These are phyloP conservation scores for Conger conger DNA, from an alignment of 2,113 vertebrate species.

Conservation along the genomic window DNA sequence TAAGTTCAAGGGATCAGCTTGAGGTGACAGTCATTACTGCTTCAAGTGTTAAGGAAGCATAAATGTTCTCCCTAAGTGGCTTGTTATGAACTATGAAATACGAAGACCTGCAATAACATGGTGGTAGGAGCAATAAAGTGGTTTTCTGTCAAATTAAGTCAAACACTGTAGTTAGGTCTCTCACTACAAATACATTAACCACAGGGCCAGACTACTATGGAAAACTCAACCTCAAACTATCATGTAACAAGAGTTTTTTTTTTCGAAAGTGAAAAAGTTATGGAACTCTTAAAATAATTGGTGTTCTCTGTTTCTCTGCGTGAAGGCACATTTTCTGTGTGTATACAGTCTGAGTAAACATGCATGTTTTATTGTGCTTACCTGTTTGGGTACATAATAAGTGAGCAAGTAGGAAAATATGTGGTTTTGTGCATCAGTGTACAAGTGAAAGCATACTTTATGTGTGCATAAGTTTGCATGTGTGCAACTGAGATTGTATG, in stretches of 20 bases:
- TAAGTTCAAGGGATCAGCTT: neutral
- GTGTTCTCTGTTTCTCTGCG: neutral
- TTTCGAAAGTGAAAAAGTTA: neutral
- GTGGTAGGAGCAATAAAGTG: neutral
- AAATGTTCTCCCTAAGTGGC: neutral
- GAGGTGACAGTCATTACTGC: neutral
- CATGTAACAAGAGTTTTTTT: neutral
- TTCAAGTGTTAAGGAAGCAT: neutral
- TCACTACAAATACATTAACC: neutral
- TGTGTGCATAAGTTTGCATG: neutral
- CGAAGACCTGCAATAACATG: neutral
- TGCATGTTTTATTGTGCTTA: neutral
- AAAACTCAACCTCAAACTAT: neutral
- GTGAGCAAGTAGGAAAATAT: no score
- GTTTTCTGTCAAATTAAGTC: neutral
- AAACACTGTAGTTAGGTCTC: neutral
- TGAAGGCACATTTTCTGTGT: neutral
- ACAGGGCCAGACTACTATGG: neutral
- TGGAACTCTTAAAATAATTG: neutral
- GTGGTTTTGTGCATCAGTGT: neutral
- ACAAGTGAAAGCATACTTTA: neutral
- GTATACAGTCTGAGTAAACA: neutral
- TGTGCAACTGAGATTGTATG: neutral
- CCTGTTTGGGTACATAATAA: neutral
- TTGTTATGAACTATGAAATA: neutral